Conservation (phyloP, 2,888 invertebrate genomes). For the Bombyx huttoni region DNA sequence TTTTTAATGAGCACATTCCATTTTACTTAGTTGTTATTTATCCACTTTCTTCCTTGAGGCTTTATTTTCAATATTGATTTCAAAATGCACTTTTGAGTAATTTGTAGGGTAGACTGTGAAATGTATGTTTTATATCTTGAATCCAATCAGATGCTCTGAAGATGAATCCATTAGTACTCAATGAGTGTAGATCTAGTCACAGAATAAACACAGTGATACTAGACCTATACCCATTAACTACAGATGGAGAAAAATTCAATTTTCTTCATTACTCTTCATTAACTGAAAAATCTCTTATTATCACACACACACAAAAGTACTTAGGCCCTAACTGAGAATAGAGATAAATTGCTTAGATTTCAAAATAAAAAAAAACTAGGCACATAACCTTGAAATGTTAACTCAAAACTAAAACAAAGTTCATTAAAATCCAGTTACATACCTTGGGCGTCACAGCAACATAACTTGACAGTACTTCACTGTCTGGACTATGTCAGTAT, state of each 20-base stretch:
- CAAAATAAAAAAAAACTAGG: constrained; percentile 2
- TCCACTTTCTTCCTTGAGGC: not conserved
- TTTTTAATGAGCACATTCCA: not conserved
- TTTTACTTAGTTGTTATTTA: not conserved
- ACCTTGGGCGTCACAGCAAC: constrained; percentile 55
- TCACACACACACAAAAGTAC: not conserved
- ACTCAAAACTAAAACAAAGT: constrained; percentile 7
- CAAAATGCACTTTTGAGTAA: too few species aligned
- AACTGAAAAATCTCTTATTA: not conserved
- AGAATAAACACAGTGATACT: constrained; percentile 73
- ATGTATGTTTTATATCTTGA: not conserved
- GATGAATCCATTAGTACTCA: constrained; percentile 64
- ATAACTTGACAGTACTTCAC: constrained; percentile 57
- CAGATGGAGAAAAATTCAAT: constrained; percentile 16
- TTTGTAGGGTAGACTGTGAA: too few species aligned
- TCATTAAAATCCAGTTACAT: constrained; percentile 13
- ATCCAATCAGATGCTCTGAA: not conserved
- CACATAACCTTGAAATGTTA: constrained; percentile 7
- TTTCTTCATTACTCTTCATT: constrained; percentile 1
- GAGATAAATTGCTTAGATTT: not conserved
- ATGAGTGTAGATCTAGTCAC: constrained; percentile 95
- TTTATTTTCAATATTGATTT: not conserved
- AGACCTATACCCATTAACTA: constrained; percentile 80
- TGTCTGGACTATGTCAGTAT: constrained; percentile 43
- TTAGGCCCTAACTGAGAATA: not conserved